Percentiles rank a stretch among this genome's conserved stretches.
phyloP scores from a whole-genome alignment of 2,888 invertebrate species.

The Nomada fucata region DNA sequence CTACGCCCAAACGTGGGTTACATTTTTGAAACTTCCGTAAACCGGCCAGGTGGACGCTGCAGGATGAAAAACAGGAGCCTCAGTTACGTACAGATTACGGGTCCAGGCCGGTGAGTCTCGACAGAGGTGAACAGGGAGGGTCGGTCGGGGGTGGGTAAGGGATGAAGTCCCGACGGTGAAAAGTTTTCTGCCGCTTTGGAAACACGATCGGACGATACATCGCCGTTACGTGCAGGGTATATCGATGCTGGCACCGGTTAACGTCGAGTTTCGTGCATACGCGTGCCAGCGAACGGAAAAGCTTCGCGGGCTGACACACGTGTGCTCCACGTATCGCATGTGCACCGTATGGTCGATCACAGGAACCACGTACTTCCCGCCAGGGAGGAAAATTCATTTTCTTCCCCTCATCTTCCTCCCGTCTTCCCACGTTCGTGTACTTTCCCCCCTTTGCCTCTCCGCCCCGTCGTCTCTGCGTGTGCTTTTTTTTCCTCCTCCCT shows the following conservation, averaged over 20 bases:
- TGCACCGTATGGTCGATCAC: slow-evolving; percentile 23
- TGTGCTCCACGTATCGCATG: slow-evolving; percentile 40
- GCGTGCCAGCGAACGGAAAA: slow-evolving; percentile 55
- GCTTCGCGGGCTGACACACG: slow-evolving; percentile 51
- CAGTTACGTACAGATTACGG: slow-evolving; percentile 56
- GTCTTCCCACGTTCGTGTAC: background rate
- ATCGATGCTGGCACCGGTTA: slow-evolving; percentile 72
- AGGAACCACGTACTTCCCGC: background rate
- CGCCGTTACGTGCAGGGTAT: slow-evolving; percentile 75
- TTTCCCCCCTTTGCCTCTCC: background rate
- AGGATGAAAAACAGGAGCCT: slow-evolving; percentile 56
- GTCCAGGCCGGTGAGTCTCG: slow-evolving; percentile 44
- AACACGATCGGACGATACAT: slow-evolving; percentile 78
- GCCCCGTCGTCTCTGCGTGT: no score
- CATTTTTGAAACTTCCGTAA: slow-evolving; percentile 50
- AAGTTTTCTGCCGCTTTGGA: slow-evolving; percentile 73
- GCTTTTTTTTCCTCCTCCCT: background rate
- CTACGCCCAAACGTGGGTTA: background rate
- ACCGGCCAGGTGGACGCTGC: slow-evolving; percentile 36
- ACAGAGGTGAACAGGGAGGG: slow-evolving; percentile 15
- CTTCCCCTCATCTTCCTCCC: background rate
- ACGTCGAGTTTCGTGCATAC: slow-evolving; percentile 70
- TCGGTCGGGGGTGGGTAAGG: slow-evolving; percentile 7
- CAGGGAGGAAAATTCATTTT: slow-evolving; percentile 33
- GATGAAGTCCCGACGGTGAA: slow-evolving; percentile 64